These are phyloP conservation scores for Cylas formicarius DNA, from an alignment of 1,140 invertebrate species.

Conservation along the genomic window DNA sequence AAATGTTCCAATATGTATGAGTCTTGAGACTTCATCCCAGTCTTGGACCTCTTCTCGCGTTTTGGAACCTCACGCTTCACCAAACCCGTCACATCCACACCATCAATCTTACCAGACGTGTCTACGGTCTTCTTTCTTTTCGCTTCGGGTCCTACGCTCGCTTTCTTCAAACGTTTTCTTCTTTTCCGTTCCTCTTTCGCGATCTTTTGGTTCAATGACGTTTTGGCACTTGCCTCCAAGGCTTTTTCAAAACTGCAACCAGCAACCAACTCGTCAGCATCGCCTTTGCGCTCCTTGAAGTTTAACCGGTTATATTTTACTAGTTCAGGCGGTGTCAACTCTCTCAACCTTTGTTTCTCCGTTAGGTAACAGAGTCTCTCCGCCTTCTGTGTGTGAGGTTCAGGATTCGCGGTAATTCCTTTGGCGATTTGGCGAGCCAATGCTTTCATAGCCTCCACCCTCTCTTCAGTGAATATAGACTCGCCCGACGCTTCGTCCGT, in stretches of 20 bases:
- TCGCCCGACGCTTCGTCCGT: slow-evolving; percentile 1
- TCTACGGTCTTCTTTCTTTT: slow-evolving; percentile 35
- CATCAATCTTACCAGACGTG: slow-evolving; percentile 34
- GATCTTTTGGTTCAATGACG: slow-evolving; percentile 40
- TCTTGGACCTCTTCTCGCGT: slow-evolving; percentile 18
- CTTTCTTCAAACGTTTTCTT: slow-evolving; percentile 28
- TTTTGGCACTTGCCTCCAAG: slow-evolving; percentile 49
- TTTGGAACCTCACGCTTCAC: slow-evolving; percentile 35
- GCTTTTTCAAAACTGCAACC: slow-evolving; percentile 48
- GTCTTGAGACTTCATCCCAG: slow-evolving; percentile 39
- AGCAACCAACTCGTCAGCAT: slow-evolving; percentile 47
- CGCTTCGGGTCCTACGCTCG: slow-evolving; percentile 26
- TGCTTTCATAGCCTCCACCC: slow-evolving; percentile 48
- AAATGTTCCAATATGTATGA: slow-evolving; percentile 52
- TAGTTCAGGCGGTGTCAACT: slow-evolving; percentile 31
- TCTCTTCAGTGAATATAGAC: slow-evolving; percentile 43
- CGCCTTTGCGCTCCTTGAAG: slow-evolving; percentile 42
- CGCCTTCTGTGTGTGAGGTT: slow-evolving; percentile 27
- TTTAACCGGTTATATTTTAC: slow-evolving; percentile 36
- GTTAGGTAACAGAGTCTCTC: slow-evolving; percentile 28
- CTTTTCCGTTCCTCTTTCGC: slow-evolving; percentile 33
- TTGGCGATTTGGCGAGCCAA: slow-evolving; percentile 50
- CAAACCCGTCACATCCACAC: slow-evolving; percentile 37
- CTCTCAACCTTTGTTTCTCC: slow-evolving; percentile 41
- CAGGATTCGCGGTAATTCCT: slow-evolving; percentile 39